A percentile compares a stretch with the other conserved stretches of the same genome.
phyloP scores from a whole-genome alignment of 2,113 vertebrate genomes.

The Ophthalmolycus amberensis region DNA sequence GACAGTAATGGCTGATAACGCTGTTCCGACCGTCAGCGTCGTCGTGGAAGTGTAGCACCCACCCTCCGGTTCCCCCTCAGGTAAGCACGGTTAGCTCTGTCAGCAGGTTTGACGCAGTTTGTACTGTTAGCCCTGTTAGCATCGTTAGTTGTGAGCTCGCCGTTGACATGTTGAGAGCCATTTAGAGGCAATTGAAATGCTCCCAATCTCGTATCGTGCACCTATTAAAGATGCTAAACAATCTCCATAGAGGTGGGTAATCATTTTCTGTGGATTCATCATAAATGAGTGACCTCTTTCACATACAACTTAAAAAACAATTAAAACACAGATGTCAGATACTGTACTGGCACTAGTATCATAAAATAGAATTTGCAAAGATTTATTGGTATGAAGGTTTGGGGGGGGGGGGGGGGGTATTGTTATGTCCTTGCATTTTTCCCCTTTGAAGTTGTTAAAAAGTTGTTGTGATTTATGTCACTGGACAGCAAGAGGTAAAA shows the following conservation, averaged over 20 bases:
- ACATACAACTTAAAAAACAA: background rate
- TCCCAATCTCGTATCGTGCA: background rate
- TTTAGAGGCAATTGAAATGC: background rate
- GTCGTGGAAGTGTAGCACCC: too few relatives aligned
- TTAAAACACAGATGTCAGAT: background rate
- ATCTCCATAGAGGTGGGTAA: background rate
- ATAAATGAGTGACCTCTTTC: background rate
- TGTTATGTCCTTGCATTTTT: background rate
- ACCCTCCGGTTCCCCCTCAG: background rate
- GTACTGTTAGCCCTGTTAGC: background rate
- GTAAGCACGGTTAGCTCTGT: background rate
- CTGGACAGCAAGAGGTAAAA: background rate
- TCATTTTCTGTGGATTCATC: background rate
- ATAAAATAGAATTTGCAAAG: background rate
- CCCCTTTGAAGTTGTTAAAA: conserved; percentile 25
- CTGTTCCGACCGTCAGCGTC: background rate
- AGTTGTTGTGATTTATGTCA: conserved; percentile 40
- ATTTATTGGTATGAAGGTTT: background rate
- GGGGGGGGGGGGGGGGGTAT: background rate
- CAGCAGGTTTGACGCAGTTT: background rate
- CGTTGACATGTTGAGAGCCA: background rate
- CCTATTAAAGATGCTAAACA: conserved; percentile 15
- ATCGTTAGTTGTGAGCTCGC: background rate
- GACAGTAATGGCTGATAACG: background rate
- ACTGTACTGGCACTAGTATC: background rate